Conservation (phyloP, 2,797 vertebrate genomes). For the Sternotherus odoratus region DNA sequence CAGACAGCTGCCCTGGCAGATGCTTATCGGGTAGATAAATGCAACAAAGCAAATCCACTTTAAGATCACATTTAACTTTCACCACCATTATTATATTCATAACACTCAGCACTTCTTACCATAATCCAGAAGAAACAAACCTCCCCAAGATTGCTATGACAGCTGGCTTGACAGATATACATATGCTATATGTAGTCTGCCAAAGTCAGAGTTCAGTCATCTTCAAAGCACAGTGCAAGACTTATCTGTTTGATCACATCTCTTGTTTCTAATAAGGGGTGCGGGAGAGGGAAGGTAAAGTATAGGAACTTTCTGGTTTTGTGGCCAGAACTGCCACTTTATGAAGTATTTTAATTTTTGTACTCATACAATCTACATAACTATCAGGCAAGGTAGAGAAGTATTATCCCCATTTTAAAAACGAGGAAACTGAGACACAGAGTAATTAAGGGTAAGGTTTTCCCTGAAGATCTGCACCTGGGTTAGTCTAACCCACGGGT, state of each 20-base stretch:
- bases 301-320: neutral
- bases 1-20: constrained; percentile 27
- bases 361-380: neutral
- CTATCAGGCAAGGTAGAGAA: neutral
- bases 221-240: neutral
- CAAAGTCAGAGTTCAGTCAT: constrained; percentile 29
- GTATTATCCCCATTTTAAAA: neutral
- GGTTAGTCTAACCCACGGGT: neutral
- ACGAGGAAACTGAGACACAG: neutral
- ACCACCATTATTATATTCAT: neutral
- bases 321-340: fast-evolving
- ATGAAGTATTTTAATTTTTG: neutral
- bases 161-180: constrained; percentile 39
- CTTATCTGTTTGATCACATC: neutral
- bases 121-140: constrained; percentile 25
- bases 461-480: neutral
- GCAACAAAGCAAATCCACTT: constrained; percentile 33
- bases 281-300: neutral
- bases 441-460: neutral
- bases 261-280: neutral
- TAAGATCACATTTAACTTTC: constrained; percentile 25
- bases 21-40: constrained; percentile 29
- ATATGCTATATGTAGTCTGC: constrained; percentile 24
- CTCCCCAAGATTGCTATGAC: constrained; percentile 28
- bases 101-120: neutral